Base-by-base conservation (phyloP, 2,113 vertebrate species). In the Nettapus auritus region DNA sequence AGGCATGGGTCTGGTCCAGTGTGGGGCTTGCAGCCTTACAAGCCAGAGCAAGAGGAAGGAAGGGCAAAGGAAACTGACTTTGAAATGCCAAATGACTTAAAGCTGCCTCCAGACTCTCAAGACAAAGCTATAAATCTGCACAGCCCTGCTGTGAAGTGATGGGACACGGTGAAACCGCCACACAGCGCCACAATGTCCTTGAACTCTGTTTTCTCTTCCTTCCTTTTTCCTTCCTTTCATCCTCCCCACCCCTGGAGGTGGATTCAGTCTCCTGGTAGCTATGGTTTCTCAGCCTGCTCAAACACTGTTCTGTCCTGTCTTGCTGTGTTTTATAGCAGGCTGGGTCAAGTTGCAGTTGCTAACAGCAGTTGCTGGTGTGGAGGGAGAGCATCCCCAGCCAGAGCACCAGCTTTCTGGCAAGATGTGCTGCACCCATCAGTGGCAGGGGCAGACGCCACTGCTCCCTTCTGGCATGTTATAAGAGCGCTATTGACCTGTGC, bases 51-150 rank as follows among this genome's bases (percentile, higher is more conserved):
- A 55, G 62, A 87, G 33, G n/a, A 91, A 87, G 33, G n/a, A 91
- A 86, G 59, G 66, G 90, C 79, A 60, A 67, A 91, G 79, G 9
- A 83, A 96, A 74, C 73, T 70, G 85, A 20, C 64, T 94, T 33
- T 68, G 82, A 83, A 86, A 88, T n/a, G 66, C 80, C 90, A 40
- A 96, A 78, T 84, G 55, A 64, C 55, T 15, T 21, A 38, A 67
- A 31, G 34, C 68, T 90, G 90, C 86, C 86, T 96, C 93, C 90
- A 88, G 74, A 52, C n/a, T 78, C 57, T 84, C 62, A 44, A 90
- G 93, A 92, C 88, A 93, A 75, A 90, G 73, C 81, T 21, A 76
- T 90, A 95, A 94, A 97, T 92, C 89, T 94, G 90, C 86, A 38
- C 46, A 5, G 83, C 88, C 83, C 80, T 40, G 86, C 92, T 86